Evolutionary conservation across 2,113 vertebrate species (phyloP), one percentile per base, ranked within the genome.

Genomic region (Rhabdornis inornatus): DNA sequence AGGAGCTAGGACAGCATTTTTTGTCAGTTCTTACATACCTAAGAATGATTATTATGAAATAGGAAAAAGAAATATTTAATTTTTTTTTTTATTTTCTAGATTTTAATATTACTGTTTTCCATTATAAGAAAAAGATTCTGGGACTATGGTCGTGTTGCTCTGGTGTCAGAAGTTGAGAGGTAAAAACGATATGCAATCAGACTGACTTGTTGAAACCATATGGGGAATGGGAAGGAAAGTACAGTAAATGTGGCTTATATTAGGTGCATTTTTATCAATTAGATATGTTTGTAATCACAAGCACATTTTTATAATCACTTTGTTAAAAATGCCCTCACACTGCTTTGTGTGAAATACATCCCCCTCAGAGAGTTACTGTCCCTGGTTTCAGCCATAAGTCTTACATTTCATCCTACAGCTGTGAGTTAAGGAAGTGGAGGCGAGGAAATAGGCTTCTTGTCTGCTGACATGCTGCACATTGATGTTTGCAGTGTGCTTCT

Each of bases 81-180:
- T 92, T 77, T 49, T 4, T 31, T 57, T 96, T 96, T 85, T 94
- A 14, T 92, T 96, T 95, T 95, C 33, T 93, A 99, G 99, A 20
- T 98, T 81, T 96, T 99, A 97, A 97, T 99, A 85, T 50, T 97
- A 20, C 21, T 98, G 42, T 99, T 99, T 97, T 97, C 98, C 18
- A 8, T 98, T 79, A 99, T 99, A 97, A 98, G 99, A 96, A 99
- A 97, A 93, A 98, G 94, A 84, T 98, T 99, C 93, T 99, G 99
- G 99, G 99, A 99, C 96, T 99, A 99, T 2, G 99, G 99, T 39
- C 98, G 99, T 37, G 97, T 99, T 64, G 99, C 99, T 10, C 95
- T 99, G 81, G 98, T 99, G 11, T 98, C 99, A 50, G 98, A 99
- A 94, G 92, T 66, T 23, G 97, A 98, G 75, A 98, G 98, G 99